Conservation (phyloP, 1,140 invertebrate genomes). For the Neodiprion virginianus region DNA sequence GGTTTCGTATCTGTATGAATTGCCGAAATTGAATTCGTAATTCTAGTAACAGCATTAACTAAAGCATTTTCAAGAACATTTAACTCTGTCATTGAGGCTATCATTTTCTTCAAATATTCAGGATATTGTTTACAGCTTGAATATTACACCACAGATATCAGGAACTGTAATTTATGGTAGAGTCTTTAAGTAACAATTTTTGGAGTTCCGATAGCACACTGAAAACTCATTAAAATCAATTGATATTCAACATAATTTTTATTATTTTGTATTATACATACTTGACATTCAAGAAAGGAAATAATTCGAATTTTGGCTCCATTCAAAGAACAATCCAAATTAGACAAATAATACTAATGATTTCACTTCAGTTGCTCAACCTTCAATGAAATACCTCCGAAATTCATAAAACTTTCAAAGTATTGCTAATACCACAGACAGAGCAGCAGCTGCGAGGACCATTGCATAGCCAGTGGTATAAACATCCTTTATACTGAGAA, state of each 20-base stretch:
- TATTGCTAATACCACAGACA: constrained; percentile 40
- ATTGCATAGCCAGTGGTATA: constrained; percentile 74
- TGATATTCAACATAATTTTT: neutral
- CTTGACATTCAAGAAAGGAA: neutral
- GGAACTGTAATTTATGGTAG: too few species aligned
- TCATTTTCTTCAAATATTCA: too few species aligned
- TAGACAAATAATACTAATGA: neutral
- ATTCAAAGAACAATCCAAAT: neutral
- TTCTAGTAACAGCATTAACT: too few species aligned
- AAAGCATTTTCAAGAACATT: too few species aligned
- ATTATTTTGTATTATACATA: neutral
- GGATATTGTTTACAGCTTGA: too few species aligned
- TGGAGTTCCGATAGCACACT: too few species aligned
- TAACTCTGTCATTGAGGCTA: too few species aligned
- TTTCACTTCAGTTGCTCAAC: neutral
- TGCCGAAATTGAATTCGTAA: too few species aligned
- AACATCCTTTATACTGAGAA: constrained; percentile 74
- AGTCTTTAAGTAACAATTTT: too few species aligned
- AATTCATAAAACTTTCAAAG: neutral
- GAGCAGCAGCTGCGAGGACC: constrained; percentile 55
- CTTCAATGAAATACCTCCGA: neutral
- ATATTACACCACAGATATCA: too few species aligned
- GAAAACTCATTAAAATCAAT: neutral
- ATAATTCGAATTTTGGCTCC: neutral
- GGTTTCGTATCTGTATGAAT: too few species aligned